A percentile compares a stretch with the other conserved stretches of the same genome.
These are phyloP conservation scores for Anhinga anhinga DNA, from an alignment of 2,113 vertebrate species.

Conservation along the genomic window DNA sequence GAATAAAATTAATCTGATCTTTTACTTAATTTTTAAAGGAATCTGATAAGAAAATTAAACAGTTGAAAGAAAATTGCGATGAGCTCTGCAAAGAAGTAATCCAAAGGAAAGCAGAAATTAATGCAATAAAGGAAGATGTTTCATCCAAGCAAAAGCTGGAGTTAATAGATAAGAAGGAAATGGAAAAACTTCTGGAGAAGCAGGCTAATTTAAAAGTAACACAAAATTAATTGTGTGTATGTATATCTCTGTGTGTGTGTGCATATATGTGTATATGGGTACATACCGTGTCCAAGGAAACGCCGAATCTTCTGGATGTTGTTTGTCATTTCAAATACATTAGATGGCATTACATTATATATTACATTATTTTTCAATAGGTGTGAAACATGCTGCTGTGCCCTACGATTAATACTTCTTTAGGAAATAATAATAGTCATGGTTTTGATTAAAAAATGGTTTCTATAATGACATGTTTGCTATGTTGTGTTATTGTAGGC, in stretches of 20 bases:
- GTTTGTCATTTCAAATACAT: background rate
- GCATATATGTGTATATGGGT: background rate
- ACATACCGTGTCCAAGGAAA: background rate
- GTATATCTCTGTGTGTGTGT: background rate
- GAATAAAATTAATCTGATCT: background rate
- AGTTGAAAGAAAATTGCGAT: slow-evolving; percentile 81
- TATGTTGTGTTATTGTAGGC: background rate
- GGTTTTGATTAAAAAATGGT: background rate
- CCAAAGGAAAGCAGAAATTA: slow-evolving; percentile 83
- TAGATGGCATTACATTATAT: background rate
- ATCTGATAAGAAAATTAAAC: slow-evolving; percentile 68
- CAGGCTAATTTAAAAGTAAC: slow-evolving; percentile 80
- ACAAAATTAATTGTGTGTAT: background rate
- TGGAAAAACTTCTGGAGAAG: slow-evolving; percentile 72
- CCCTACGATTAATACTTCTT: background rate
- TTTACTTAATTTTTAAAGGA: slow-evolving; percentile 74
- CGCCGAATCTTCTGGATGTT: background rate
- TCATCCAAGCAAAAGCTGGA: slow-evolving; percentile 72
- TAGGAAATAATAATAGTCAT: background rate
- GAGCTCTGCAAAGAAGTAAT: slow-evolving; percentile 82
- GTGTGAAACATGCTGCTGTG: background rate
- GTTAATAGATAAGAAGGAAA: slow-evolving; percentile 76
- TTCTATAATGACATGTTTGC: background rate
- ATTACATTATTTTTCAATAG: background rate
- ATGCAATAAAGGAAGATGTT: slow-evolving; percentile 80